Percentiles rank a stretch among this genome's conserved stretches.
phyloP scores from a whole-genome alignment of 2,797 vertebrate genomes.

The Xenops minutus region DNA sequence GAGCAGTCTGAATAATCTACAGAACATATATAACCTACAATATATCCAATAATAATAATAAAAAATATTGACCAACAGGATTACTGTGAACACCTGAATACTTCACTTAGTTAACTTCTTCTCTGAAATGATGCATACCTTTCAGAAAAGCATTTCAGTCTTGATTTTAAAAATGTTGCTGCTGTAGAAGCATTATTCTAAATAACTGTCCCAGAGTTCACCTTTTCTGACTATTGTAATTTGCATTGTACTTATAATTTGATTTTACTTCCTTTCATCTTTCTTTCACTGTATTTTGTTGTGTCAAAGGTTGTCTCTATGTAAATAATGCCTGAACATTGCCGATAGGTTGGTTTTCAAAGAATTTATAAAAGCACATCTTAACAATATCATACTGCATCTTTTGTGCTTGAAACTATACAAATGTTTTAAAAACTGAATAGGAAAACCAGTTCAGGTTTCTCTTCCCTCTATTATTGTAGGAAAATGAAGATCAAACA shows the following conservation, averaged over 20 bases:
- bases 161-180: background rate
- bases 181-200: background rate
- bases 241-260: background rate
- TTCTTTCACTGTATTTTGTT: background rate
- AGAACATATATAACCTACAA: background rate
- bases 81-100: background rate
- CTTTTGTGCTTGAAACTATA: background rate
- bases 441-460: background rate
- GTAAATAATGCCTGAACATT: background rate
- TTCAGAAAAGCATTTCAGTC: background rate
- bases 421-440: background rate
- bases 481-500: constrained; percentile 32
- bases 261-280: background rate
- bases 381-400: background rate
- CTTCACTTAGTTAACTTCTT: background rate
- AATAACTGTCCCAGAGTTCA: background rate
- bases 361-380: background rate
- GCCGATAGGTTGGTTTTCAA: background rate
- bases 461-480: background rate
- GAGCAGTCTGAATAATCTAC: background rate
- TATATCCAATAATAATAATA: background rate
- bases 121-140: background rate
- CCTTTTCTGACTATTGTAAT: background rate
- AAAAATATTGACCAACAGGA: background rate
- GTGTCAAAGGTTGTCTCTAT: background rate